phyloP scores from a whole-genome alignment of 1,140 invertebrate genomes.

The Drosophila rhopaloa region DNA sequence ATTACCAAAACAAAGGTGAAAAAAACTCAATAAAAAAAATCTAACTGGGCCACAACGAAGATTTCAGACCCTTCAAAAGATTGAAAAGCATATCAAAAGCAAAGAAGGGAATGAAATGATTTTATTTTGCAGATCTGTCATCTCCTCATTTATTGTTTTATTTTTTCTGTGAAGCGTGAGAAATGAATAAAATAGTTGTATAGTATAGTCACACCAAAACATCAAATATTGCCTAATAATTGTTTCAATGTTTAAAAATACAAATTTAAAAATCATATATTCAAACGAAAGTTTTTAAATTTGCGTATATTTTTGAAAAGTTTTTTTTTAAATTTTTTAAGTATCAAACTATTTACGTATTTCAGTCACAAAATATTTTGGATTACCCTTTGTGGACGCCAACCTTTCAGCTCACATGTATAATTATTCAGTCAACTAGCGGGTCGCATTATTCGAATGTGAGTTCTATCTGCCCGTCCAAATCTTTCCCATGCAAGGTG shows the following conservation, averaged over 20 bases:
- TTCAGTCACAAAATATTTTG: neutral
- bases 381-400: no score
- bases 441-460: constrained; percentile 1
- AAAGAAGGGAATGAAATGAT: neutral
- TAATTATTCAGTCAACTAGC: constrained; percentile 35
- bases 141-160: neutral
- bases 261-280: no score
- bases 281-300: neutral
- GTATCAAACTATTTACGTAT: neutral
- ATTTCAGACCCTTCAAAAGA: constrained; percentile 21
- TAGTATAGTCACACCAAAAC: no score
- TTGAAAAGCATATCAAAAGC: constrained; percentile 3
- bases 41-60: constrained; percentile 37
- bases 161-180: neutral
- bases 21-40: constrained; percentile 36
- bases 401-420: constrained; percentile 31
- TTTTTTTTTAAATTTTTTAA: no score
- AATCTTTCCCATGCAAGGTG: constrained; percentile 57
- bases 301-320: neutral
- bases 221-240: neutral
- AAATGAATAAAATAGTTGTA: neutral
- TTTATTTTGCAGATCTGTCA: constrained; percentile 16
- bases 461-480: constrained; percentile 22
- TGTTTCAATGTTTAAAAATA: no score
- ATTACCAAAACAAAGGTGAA: constrained; percentile 36